phyloP scores from a whole-genome alignment of 2,888 invertebrate genomes.

The Caenorhabditis panamensis region DNA sequence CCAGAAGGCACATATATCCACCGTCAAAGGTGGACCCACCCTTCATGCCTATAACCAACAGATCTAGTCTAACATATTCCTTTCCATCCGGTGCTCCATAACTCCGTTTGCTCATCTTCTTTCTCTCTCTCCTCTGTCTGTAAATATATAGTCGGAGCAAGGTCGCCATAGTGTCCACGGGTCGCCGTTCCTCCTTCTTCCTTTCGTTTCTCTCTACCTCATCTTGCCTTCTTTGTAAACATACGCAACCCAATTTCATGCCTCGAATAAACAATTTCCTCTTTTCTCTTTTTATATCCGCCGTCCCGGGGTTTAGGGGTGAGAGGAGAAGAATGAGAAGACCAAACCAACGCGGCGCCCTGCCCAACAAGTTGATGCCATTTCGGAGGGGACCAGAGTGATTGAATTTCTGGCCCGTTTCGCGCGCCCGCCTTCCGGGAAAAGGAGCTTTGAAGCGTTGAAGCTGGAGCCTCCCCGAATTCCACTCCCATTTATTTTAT shows the following conservation, averaged over 20 bases:
- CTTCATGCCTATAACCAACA: conserved; percentile 75
- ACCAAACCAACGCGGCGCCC: conserved; percentile 26
- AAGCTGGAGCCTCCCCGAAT: neutral
- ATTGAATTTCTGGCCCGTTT: conserved; percentile 52
- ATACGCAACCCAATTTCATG: conserved; percentile 49
- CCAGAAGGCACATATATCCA: conserved; percentile 73
- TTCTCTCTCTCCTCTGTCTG: too few relatives aligned
- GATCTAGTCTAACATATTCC: conserved; percentile 27
- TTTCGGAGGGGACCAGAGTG: conserved; percentile 42
- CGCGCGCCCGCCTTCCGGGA: conserved; percentile 24
- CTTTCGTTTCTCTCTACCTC: conserved; percentile 26
- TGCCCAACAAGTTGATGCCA: conserved; percentile 32
- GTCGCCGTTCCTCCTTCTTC: conserved; percentile 2
- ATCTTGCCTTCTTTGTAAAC: conserved; percentile 35
- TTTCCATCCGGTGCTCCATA: conserved; percentile 23
- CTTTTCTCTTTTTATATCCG: conserved; percentile 9
- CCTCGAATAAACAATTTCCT: conserved; percentile 32
- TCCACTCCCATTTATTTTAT: conserved; percentile 28
- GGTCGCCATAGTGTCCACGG: conserved; percentile 14
- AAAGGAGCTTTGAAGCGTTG: too few relatives aligned
- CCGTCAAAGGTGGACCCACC: conserved; percentile 73
- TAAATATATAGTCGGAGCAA: conserved; percentile 25
- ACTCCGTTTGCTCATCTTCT: conserved; percentile 10
- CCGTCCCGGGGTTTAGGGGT: neutral
- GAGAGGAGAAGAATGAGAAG: conserved; percentile 27